Base-by-base conservation (phyloP, 2,797 vertebrate genomes). In the Brachymystax lenok region DNA sequence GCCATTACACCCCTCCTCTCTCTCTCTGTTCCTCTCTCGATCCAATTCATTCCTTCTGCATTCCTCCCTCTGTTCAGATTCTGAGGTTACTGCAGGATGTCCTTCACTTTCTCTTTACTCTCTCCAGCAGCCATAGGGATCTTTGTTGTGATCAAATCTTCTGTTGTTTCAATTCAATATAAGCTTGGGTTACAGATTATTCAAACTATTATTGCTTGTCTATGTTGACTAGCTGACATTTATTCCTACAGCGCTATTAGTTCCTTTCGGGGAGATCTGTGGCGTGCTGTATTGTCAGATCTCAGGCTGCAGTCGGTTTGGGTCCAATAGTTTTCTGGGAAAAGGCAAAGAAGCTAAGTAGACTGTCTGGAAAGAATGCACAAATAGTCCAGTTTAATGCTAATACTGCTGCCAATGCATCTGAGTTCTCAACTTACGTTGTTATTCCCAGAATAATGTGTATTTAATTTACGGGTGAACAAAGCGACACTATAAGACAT, bases 281-380 rank as follows among this genome's bases (percentile, higher is more conserved):
- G 67, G 51, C 40, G 21, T 50, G 30, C 56, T 61, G 28, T 40
- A 12, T 24, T 54, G 71, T 56, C 51, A 59, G 24, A 19, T 74
- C 13, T 50, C 46, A 27, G 63, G 14, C 63, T 67, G 40, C 24
- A 51, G 24, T 68, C 19, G 17, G 35, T 69, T 74, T 59, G 16
- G 21, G 17, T 70, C 54, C 46, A 40, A 75, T 24, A 71, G 56
- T 21, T 40, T 69, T 61, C 76, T 63, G 72, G 77, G 84, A 87
- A 82, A 77, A 72, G 70, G 63, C 77, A 70, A 46, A 70, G 72
- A 87, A 71, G 75, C 80, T 67, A 77, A 3, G 75, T 74, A 66
- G 30, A 85, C 81, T 76, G 80, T 85, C 81, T 86, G 78, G 74
- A 80, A 75, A 75, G 40, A 79, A 82, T 74, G n/a, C 66, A 82